These are phyloP conservation scores for Seriola quinqueradiata DNA, from an alignment of 2,113 vertebrate genomes.

Conservation along the genomic window DNA sequence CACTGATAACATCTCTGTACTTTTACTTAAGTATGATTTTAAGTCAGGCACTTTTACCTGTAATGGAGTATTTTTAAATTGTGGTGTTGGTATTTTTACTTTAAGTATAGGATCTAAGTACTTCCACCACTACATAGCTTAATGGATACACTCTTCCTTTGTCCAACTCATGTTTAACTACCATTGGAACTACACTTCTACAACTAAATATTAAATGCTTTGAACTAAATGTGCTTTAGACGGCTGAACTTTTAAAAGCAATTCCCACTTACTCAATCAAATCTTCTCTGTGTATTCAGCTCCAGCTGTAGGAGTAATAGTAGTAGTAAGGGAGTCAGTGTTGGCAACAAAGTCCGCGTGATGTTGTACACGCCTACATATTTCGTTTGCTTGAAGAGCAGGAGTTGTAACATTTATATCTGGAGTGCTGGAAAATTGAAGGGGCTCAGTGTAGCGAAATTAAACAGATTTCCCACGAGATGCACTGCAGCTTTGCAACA, in stretches of 20 bases:
- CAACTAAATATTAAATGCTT: background rate
- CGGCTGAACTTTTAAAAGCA: background rate
- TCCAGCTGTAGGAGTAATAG: background rate
- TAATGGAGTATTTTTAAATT: background rate
- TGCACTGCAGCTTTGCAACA: conserved; percentile 6
- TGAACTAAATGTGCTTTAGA: conserved; percentile 1
- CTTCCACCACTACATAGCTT: background rate
- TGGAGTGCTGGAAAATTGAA: conserved; percentile 58
- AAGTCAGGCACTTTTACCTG: background rate
- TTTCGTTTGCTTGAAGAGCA: conserved; percentile 45
- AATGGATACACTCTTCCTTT: background rate
- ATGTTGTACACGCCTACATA: conserved; percentile 1
- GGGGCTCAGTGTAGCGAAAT: conserved; percentile 60
- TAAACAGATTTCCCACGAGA: conserved; percentile 63
- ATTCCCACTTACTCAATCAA: conserved; percentile 8
- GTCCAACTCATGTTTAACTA: background rate
- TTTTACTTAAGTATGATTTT: too few relatives aligned
- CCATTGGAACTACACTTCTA: too few relatives aligned
- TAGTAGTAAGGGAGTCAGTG: conserved; percentile 10
- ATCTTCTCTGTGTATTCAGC: conserved; percentile 6
- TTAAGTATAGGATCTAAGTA: background rate
- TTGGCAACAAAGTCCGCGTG: conserved; percentile 18
- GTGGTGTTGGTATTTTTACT: background rate
- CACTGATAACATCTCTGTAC: too few relatives aligned
- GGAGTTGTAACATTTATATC: conserved; percentile 61